Conservation (phyloP, 2,797 vertebrate genomes). For the Neostethus bicornis region DNA sequence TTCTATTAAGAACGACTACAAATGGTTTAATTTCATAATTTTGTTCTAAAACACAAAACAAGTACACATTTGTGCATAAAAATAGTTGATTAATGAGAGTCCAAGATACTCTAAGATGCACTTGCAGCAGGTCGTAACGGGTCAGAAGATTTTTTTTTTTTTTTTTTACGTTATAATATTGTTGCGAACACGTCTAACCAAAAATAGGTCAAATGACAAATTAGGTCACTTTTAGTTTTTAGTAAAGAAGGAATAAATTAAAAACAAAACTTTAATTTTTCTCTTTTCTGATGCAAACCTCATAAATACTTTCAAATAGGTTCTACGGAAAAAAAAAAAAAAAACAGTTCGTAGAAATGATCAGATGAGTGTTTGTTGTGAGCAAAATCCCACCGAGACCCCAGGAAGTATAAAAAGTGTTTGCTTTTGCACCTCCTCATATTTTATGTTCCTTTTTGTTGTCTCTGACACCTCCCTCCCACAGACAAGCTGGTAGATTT, state of each 20-base stretch:
- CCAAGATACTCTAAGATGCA: background rate
- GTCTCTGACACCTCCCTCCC: constrained; percentile 74
- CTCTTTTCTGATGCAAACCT: background rate
- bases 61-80: no score
- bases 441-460: constrained; percentile 71
- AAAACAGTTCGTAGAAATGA: constrained; percentile 54
- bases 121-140: background rate
- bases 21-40: no score
- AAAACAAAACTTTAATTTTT: background rate
- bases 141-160: background rate
- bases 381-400: constrained; percentile 56
- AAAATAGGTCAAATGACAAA: no score
- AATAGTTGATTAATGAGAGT: no score
- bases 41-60: no score
- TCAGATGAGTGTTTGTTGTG: constrained; percentile 70
- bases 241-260: no score
- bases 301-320: constrained; percentile 31
- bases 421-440: constrained; percentile 71
- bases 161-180: background rate
- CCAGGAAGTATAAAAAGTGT: constrained; percentile 60
- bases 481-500: constrained; percentile 71
- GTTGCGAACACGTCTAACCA: no score
- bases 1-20: no score
- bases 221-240: no score
- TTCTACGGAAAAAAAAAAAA: constrained; percentile 31